Conservation (phyloP, 2,797 vertebrate species). For the Amazona ochrocephala region DNA sequence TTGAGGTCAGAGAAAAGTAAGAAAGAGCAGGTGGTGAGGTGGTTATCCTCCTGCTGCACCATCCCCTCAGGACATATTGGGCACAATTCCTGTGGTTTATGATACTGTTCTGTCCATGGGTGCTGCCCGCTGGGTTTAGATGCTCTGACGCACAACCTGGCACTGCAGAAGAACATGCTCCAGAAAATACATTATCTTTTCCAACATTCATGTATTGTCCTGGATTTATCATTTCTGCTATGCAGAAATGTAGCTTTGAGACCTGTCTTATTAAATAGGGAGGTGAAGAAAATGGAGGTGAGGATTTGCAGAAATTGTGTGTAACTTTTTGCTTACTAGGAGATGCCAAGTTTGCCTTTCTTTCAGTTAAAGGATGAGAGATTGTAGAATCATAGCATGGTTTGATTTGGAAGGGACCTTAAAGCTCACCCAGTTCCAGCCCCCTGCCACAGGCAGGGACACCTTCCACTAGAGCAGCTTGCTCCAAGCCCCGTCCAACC, state of each 20-base stretch:
- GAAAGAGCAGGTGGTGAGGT: background rate
- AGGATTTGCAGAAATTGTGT: background rate
- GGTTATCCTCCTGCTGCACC: background rate
- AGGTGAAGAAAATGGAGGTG: accelerated
- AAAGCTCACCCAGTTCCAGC: background rate
- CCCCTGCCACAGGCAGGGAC: background rate
- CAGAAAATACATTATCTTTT: background rate
- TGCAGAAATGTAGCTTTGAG: background rate
- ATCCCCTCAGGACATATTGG: background rate
- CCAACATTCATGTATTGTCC: accelerated
- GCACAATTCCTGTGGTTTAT: background rate
- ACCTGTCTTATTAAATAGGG: background rate
- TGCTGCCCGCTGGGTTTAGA: background rate
- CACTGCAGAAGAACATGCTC: background rate
- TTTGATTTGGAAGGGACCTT: background rate
- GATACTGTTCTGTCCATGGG: accelerated
- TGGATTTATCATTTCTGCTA: background rate
- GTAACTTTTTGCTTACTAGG: background rate
- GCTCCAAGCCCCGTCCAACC: too few species aligned
- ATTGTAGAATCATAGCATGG: background rate
- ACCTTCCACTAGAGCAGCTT: too few species aligned
- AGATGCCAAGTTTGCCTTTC: background rate
- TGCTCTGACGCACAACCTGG: background rate
- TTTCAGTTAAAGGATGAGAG: background rate
- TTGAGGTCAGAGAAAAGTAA: background rate